Conservation (phyloP, 2,888 invertebrate species). For the Doris montereyensis region DNA sequence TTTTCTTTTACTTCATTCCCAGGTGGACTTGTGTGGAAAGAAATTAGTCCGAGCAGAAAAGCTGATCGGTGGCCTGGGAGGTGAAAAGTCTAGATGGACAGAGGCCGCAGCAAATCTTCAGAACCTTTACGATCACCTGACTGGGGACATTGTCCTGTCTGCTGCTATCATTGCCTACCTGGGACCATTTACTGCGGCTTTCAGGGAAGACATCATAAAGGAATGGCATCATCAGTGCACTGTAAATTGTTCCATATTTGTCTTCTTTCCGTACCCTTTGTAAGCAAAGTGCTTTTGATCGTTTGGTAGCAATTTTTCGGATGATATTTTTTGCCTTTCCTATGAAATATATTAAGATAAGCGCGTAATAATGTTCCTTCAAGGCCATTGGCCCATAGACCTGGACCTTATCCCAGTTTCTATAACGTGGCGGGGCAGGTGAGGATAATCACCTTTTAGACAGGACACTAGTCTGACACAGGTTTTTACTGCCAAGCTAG, state of each 20-base stretch:
- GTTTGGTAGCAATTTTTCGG: too few species aligned
- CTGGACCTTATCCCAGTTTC: too few species aligned
- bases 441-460: too few species aligned
- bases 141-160: conserved; percentile 91
- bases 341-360: too few species aligned
- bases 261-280: too few species aligned
- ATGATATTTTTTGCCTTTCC: too few species aligned
- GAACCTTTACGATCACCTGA: conserved; percentile 83
- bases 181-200: conserved; percentile 84
- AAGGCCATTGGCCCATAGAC: too few species aligned
- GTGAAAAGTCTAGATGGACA: conserved; percentile 90
- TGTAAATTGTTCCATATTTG: conserved; percentile 48
- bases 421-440: too few species aligned
- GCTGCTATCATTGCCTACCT: conserved; percentile 92
- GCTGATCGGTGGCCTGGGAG: conserved; percentile 87
- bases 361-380: too few species aligned
- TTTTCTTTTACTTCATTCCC: conserved; percentile 52
- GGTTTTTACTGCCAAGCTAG: too few species aligned
- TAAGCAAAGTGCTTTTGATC: too few species aligned
- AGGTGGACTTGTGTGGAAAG: conserved; percentile 85
- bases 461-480: too few species aligned
- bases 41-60: conserved; percentile 91
- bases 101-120: conserved; percentile 84
- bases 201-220: conserved; percentile 66
- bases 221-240: conserved; percentile 83